Base-by-base conservation (phyloP, 2,888 invertebrate species). In the Macrophya annulata region DNA sequence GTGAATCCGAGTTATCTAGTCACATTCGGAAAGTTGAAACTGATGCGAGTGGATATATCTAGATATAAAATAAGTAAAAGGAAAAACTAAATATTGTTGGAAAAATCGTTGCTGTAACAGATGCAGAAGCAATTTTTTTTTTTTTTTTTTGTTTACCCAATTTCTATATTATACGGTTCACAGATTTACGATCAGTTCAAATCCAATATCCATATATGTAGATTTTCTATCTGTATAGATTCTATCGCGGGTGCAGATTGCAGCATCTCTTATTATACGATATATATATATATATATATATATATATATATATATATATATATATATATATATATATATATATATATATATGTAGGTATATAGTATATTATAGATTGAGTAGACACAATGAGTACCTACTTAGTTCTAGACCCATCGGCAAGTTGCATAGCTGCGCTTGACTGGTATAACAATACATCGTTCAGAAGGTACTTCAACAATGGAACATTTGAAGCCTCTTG, bases 401-500 rank as follows among this genome's bases (percentile, higher is more conserved):
- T 45, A 25, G 72, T 45, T 74, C 43, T 45, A 74, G 12, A 74
- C 43, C 72, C 72, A 74, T 74, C 45, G 77, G 77, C 51, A 77
- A 77, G 77, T 77, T 77, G 55, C 77, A 77, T 77, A 51, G 77
- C 77, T 77, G 31, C 37, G 77, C 77, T 77, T 77, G 77, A 37
- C 77, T 40, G 77, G 25, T 55, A 15, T n/a, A n/a, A 77, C 55
- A 77, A 55, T 77, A 25, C 17, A 55, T 15, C 31, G 48, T 51
- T 77, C 31, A 51, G 48, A 77, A 48, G 45, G 21, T 51, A 55
- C 55, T 55, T 9, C 45, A 74, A 74, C 72, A 74, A 43, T 31
- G 8, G 17, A 55, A 51, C 17, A 51, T 77, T 77, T 31, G 15
- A 55, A 17, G 45, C 76, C 76, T 15, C 21, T 76, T 25, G 40